Evolutionary conservation across 2,113 vertebrate species (phyloP), one percentile per base, ranked within the genome.

Genomic region (Megatriorchis doriae): DNA sequence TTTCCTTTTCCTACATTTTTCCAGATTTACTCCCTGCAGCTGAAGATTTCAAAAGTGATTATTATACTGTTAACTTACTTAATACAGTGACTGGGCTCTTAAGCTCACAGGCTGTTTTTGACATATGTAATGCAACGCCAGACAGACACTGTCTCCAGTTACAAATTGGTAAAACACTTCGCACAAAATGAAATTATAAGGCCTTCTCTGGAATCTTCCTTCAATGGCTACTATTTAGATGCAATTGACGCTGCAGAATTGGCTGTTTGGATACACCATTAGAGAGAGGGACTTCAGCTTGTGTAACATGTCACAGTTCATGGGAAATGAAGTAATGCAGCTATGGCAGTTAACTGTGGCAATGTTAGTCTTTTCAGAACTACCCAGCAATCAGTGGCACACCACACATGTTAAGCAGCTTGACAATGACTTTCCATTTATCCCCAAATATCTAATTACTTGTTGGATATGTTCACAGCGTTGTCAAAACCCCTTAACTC

Each of bases 271-370:
- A 66, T 38, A 16, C 27, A 59, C 16, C 34, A 9, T 50, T 34
- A 73, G 21, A 59, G 20, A 38, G 16, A 77, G 50, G 31, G 89
- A 25, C 31, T 71, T 55, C 52, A 81, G 48, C 38, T 72, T 21
- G 0, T 16, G 45, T 21, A 56, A 65, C 2, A 0, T 5, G 21
- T 8, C 3, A 0, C 7, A 32, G 42, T n/a, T 74, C 7, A n/a
- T 17, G 14, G 45, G n/a, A 81, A 65, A 38, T 26, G 9, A 63
- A 73, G 38, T 16, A n/a, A 21, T 10, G 9, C 13, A 70, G 53
- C 25, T 5, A 5, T 10, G 14, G 29, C 42, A 86, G 19, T 17
- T 20, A 19, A 25, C 0, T n/a, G 40, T 7, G 53, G n/a, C 43
- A 56, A 13, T 18, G 23, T 29, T 7, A 32, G 32, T 14, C 23